Percentiles rank a stretch among this genome's conserved stretches.
Evolutionary conservation across 1,140 invertebrate species (phyloP).

Genomic region (Galendromus occidentalis): DNA sequence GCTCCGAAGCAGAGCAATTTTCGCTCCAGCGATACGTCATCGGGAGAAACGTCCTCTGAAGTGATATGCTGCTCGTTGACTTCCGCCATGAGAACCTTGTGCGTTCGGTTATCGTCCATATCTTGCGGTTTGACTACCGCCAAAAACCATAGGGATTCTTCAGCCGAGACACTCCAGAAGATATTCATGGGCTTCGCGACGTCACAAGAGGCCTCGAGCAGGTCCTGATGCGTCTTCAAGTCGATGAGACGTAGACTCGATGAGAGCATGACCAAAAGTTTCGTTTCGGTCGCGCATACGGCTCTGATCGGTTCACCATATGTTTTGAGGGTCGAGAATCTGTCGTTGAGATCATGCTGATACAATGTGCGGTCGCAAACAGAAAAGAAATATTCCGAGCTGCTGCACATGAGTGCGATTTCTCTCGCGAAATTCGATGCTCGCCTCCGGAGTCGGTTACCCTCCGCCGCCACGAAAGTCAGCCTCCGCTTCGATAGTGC

Average conservation of each 20-base stretch:
- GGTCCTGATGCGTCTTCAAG: neutral
- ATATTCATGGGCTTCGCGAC: neutral
- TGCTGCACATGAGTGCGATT: too few relatives aligned
- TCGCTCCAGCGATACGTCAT: neutral
- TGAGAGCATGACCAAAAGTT: neutral
- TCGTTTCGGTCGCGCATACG: neutral
- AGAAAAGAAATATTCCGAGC: too few relatives aligned
- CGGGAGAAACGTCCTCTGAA: neutral
- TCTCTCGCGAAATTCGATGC: too few relatives aligned
- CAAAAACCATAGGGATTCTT: neutral
- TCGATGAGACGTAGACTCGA: neutral
- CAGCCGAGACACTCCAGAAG: neutral
- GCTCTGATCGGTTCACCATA: neutral
- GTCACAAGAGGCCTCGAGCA: neutral
- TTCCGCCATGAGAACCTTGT: slow-evolving; percentile 2
- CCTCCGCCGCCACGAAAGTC: too few relatives aligned
- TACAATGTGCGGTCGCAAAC: neutral
- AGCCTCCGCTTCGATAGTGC: too few relatives aligned
- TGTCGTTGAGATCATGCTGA: neutral
- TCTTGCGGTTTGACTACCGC: neutral
- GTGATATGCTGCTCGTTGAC: neutral
- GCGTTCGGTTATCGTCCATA: neutral
- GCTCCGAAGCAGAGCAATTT: neutral
- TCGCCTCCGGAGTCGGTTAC: too few relatives aligned
- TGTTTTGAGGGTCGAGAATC: neutral